Conservation (phyloP, 2,113 vertebrate species). For the Alaudala cheleensis region DNA sequence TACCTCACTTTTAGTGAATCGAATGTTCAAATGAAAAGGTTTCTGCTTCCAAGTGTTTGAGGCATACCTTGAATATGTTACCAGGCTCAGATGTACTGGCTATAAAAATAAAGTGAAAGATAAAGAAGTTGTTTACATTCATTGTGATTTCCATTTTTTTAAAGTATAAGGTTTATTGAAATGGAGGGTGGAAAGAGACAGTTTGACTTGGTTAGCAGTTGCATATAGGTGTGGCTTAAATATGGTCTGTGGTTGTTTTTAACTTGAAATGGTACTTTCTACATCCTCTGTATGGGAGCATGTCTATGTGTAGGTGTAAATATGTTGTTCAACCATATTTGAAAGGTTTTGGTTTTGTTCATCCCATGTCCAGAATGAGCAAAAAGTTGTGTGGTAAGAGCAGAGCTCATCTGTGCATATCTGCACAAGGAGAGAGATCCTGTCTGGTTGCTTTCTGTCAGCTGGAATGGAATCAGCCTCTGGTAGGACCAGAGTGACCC, state of each 20-base stretch:
- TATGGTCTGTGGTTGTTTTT: background rate
- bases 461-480: background rate
- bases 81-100: constrained; percentile 16
- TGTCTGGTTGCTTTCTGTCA: background rate
- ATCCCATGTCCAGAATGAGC: background rate
- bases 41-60: constrained; percentile 47
- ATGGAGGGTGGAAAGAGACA: background rate
- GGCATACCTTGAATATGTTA: constrained; percentile 57
- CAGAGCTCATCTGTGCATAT: background rate
- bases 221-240: background rate
- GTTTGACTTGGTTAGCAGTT: constrained; percentile 6
- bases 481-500: accelerated
- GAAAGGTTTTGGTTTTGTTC: background rate
- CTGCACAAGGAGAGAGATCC: background rate
- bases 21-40: constrained; percentile 58
- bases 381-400: background rate
- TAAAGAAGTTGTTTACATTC: constrained; percentile 32
- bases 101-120: constrained; percentile 43
- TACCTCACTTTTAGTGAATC: constrained; percentile 57
- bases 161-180: background rate
- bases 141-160: constrained; percentile 14
- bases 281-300: background rate
- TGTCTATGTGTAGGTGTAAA: background rate
- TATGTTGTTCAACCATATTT: background rate
- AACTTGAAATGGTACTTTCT: background rate